Percentiles rank a stretch among this genome's conserved stretches.
These are phyloP conservation scores for Apoda limacodes DNA, from an alignment of 2,888 invertebrate species.

Conservation along the genomic window DNA sequence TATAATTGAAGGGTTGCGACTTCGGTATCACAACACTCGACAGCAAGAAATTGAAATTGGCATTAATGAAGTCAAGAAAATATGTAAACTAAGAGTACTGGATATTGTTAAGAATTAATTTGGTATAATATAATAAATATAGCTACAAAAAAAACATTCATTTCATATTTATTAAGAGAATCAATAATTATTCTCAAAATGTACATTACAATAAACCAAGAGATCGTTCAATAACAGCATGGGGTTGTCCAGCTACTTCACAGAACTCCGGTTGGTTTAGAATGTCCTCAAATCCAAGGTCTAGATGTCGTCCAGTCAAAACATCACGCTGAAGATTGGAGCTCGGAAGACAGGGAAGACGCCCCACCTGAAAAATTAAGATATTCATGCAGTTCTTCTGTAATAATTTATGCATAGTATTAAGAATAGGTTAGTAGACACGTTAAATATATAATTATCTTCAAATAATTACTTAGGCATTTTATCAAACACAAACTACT, in stretches of 20 bases:
- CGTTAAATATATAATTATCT: too few relatives aligned
- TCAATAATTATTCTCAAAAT: conserved; percentile 7
- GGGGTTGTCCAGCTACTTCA: conserved; percentile 84
- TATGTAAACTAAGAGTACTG: conserved; percentile 69
- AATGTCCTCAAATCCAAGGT: conserved; percentile 83
- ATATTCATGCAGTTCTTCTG: too few relatives aligned
- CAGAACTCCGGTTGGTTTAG: conserved; percentile 78
- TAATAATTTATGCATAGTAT: neutral
- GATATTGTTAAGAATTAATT: conserved; percentile 48
- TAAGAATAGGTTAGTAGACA: neutral
- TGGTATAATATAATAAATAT: conserved; percentile 3
- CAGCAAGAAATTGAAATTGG: conserved; percentile 68
- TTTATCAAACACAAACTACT: too few relatives aligned
- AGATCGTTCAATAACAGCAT: conserved; percentile 82
- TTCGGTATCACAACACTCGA: conserved; percentile 59
- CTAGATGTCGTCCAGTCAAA: conserved; percentile 78
- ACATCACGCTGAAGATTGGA: conserved; percentile 79
- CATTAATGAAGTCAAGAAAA: conserved; percentile 77
- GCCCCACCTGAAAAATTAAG: conserved; percentile 53
- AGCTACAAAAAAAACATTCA: conserved; percentile 4
- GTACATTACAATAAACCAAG: conserved; percentile 68
- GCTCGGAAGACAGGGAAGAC: conserved; percentile 77
- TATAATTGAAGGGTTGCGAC: conserved; percentile 67
- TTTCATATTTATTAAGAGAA: conserved; percentile 5
- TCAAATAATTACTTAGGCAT: too few relatives aligned